Conservation (phyloP, 2,113 vertebrate species). For the Thomomys bottae region DNA sequence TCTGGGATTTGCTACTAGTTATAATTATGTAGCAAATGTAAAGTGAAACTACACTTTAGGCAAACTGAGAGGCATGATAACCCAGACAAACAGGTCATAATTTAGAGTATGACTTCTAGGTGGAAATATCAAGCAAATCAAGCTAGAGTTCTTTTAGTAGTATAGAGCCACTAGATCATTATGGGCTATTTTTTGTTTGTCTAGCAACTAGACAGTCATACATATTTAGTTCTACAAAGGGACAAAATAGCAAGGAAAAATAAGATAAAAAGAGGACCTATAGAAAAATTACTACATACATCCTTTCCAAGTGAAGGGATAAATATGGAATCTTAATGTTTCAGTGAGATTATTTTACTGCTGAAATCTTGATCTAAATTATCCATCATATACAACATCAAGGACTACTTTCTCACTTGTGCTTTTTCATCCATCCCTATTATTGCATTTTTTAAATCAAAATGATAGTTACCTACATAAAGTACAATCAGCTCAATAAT, state of each 20-base stretch:
- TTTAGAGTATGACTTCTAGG: not conserved
- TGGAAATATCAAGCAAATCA: not conserved
- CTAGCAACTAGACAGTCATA: conserved; percentile 22
- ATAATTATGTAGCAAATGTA: not conserved
- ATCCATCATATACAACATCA: conserved; percentile 1
- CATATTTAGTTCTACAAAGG: conserved; percentile 18
- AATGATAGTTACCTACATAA: not conserved
- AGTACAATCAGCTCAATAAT: not conserved
- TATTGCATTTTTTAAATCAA: not conserved
- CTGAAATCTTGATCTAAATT: not conserved
- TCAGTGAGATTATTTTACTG: not conserved
- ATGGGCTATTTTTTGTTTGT: conserved; percentile 2
- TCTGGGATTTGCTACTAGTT: not conserved
- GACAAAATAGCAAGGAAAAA: not conserved
- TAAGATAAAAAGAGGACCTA: not conserved
- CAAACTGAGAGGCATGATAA: not conserved
- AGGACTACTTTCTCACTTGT: not conserved
- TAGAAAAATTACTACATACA: not conserved
- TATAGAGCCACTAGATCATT: conserved; percentile 23
- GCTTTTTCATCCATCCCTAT: not conserved
- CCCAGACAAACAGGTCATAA: not conserved
- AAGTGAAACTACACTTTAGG: not conserved
- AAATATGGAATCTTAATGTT: conserved; percentile 1
- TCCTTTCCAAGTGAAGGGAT: conserved; percentile 16
- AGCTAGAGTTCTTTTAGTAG: not conserved